These are phyloP conservation scores for Pheosia gnoma DNA, from an alignment of 2,888 invertebrate species.

Conservation along the genomic window DNA sequence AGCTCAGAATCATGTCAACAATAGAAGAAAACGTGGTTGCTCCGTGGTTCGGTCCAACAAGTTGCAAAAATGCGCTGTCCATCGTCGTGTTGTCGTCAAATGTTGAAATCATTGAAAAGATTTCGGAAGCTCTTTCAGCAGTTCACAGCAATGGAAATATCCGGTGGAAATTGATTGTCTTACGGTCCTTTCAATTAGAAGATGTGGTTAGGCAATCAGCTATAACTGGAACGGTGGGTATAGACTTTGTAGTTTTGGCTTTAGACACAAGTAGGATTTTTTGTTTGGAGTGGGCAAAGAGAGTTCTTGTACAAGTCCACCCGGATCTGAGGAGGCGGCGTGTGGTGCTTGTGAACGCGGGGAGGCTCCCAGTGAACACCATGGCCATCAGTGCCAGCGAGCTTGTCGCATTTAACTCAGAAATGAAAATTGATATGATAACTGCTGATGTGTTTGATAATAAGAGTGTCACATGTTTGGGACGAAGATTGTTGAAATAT, in stretches of 20 bases:
- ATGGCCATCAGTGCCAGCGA: conserved; percentile 71
- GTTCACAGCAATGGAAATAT: conserved; percentile 62
- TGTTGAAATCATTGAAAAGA: conserved; percentile 63
- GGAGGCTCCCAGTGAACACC: conserved; percentile 64
- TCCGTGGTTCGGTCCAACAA: conserved; percentile 73
- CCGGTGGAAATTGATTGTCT: conserved; percentile 67
- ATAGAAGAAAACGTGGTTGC: conserved; percentile 57
- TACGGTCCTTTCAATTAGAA: conserved; percentile 63
- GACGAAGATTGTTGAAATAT: conserved; percentile 66
- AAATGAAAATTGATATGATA: conserved; percentile 66
- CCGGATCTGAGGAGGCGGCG: conserved; percentile 70
- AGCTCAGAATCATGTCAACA: conserved; percentile 52
- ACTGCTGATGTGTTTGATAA: conserved; percentile 63
- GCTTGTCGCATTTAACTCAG: conserved; percentile 61
- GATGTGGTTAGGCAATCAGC: conserved; percentile 61
- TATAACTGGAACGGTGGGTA: conserved; percentile 65
- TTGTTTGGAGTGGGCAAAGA: conserved; percentile 72
- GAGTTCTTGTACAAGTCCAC: conserved; percentile 65
- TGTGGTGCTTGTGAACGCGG: conserved; percentile 70
- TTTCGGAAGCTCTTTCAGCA: conserved; percentile 65
- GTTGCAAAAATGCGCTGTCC: conserved; percentile 64
- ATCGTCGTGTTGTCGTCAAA: conserved; percentile 69
- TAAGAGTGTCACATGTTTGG: conserved; percentile 60
- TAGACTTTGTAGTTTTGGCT: conserved; percentile 72
- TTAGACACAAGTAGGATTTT: conserved; percentile 69